Conservation (phyloP, 2,888 invertebrate species). For the Osmoderma eremita region DNA sequence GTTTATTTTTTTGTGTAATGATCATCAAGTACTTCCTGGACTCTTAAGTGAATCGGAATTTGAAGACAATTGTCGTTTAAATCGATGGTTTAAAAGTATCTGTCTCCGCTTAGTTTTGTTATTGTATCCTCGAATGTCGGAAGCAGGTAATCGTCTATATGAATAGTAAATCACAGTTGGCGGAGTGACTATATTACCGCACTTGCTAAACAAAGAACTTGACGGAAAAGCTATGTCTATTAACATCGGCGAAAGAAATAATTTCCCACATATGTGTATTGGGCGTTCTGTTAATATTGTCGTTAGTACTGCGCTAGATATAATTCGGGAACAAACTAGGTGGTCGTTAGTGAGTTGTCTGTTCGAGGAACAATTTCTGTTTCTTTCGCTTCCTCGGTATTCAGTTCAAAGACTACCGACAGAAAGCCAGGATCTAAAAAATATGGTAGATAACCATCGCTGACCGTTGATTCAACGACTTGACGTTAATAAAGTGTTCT, state of each 20-base stretch:
- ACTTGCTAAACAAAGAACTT: too few species aligned
- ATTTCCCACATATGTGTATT: background rate
- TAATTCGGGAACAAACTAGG: conserved; percentile 25
- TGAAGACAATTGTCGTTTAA: too few species aligned
- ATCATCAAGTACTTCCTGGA: too few species aligned
- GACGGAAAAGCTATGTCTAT: too few species aligned
- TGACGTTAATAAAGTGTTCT: conserved; percentile 40
- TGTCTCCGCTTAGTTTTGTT: too few species aligned
- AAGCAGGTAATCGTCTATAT: too few species aligned
- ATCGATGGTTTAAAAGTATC: too few species aligned
- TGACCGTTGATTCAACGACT: conserved; percentile 35
- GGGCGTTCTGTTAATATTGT: background rate
- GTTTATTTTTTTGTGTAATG: too few species aligned
- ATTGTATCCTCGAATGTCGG: too few species aligned
- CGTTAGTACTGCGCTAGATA: background rate
- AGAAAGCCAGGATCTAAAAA: conserved; percentile 12
- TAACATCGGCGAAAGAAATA: background rate
- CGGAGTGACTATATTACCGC: too few species aligned
- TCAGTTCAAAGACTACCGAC: conserved; percentile 15
- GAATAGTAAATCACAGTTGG: too few species aligned
- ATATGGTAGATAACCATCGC: conserved; percentile 21
- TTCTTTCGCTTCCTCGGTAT: conserved; percentile 1
- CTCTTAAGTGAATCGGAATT: too few species aligned
- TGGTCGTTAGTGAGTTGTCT: conserved; percentile 13
- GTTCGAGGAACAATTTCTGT: background rate